Base-by-base conservation (phyloP, 2,888 invertebrate genomes). In the Harpalus rubripes region DNA sequence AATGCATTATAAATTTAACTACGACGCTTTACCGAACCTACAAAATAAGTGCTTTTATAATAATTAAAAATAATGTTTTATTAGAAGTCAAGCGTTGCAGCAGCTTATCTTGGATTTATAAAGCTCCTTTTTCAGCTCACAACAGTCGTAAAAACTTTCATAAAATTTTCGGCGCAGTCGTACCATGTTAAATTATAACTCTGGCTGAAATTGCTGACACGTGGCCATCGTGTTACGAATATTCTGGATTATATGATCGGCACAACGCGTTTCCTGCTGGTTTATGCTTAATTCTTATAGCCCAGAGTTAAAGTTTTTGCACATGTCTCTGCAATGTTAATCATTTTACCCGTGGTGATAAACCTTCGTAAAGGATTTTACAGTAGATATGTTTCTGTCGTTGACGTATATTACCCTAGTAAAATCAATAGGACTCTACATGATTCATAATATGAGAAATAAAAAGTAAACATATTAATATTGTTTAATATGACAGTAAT, bases 111-210 rank as follows among this genome's bases (percentile, higher is more conserved):
- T 56, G 10, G 56, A 56, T 8, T 56, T 15, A 56, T 56, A 56
- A 59, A 16, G 4, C 18, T 1, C 7, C 59, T 59, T 16, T 59
- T 59, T 56, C 22, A 32, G 4, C 32, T 32, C 6, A 5, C 32
- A 32, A 32, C 32, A 59, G 59, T 59, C 59, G 59, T 26, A 26
- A 18, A 63, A 63, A 26, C 22, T 63, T 63, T 26, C 63, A 26
- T 63, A 26, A 63, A 63, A 26, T 63, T 8, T 63, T 26, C 26
- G 26, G 63, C 26, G 22, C 18, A 16, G 16, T 59, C 15, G 18
- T 59, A 10, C 16, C 8, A 18, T 26, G 63, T 22, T 26, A 26
- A 63, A 63, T 63, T 63, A 22, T 63, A 59, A 59, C 22, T 63
- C 18, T 7, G 44, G 12, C 12, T 12, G 7, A 18, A 63, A 63